Conservation (phyloP, 2,888 invertebrate species). For the Drosophila colorata region DNA sequence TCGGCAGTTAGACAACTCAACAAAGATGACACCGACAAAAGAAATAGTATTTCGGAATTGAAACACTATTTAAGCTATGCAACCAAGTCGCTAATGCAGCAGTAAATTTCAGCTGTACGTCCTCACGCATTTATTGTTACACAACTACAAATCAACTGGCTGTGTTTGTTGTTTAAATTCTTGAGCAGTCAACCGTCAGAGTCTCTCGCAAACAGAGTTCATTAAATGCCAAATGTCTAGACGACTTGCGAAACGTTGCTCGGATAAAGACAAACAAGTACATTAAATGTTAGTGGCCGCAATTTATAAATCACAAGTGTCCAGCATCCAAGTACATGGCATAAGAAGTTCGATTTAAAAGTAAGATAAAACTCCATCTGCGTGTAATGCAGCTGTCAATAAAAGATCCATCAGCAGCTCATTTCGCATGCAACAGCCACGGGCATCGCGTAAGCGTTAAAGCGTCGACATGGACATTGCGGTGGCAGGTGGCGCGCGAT, state of each 20-base stretch:
- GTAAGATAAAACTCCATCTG: slow-evolving; percentile 9
- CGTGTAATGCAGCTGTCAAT: slow-evolving; percentile 36
- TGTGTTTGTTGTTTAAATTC: not conserved
- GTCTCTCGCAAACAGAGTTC: slow-evolving; percentile 14
- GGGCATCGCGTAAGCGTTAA: slow-evolving; percentile 54
- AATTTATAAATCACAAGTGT: not conserved
- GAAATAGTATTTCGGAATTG: not conserved
- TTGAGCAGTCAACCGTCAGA: not conserved
- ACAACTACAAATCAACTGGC: not conserved
- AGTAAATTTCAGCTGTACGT: slow-evolving; percentile 2
- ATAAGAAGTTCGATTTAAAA: slow-evolving; percentile 21
- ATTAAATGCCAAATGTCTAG: slow-evolving; percentile 49
- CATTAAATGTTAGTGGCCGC: slow-evolving; percentile 23
- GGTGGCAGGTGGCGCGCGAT: not conserved
- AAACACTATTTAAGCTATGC: not conserved
- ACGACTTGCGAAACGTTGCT: slow-evolving; percentile 35
- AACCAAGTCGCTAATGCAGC: not conserved
- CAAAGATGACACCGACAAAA: not conserved
- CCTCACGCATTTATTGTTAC: not conserved
- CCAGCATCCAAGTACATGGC: not conserved
- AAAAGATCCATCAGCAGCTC: slow-evolving; percentile 52
- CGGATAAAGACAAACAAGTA: slow-evolving; percentile 25
- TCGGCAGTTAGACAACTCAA: not conserved
- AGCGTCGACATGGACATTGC: slow-evolving; percentile 43
- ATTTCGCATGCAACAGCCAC: slow-evolving; percentile 45